Evolutionary conservation across 2,888 invertebrate genomes (phyloP), one percentile per base, ranked within the genome.

Genomic region (Diarsia brunnea): DNA sequence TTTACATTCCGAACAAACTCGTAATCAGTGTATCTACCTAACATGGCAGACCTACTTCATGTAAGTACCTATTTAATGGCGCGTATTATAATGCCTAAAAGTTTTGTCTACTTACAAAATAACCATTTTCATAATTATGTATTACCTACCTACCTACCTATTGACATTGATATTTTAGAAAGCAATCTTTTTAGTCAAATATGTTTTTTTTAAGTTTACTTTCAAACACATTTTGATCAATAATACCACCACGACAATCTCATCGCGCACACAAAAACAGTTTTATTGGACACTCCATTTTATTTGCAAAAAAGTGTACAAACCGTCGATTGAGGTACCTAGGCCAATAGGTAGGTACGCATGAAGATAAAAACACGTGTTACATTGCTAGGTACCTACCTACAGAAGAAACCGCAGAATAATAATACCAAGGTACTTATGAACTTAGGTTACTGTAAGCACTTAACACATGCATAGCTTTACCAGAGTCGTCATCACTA

Each of bases 331-430:
- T 61, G n/a, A 45, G n/a, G n/a, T 49, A n/a, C n/a, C n/a, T n/a
- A 19, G 11, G 27, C 58, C 58, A 16, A 55, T 27, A 55, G 8
- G 16, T 27, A 55, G 8, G 16, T 16, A 21, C 24, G 24, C 31
- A 12, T 11, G 43, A 11, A n/a, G 43, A 7, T 53, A 53, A 45
- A 53, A 73, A 63, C 74, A 74, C 74, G 74, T 74, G 73, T 51
- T 61, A 0, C 58, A 38, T 4, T 31, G 4, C 3, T 31, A 31
- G 31, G 38, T 16, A 27, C 24, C 21, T 43, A 27, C 31, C 0
- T 31, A n/a, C 0, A 7, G 14, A 4, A 31, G 19, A 53, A 63
- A 16, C 31, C 21, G 11, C 43, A 11, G n/a, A 51, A n/a, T 51
- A 51, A 14, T 47, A 24, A 14, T 49, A 66, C 31, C 16, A 14